Base-by-base conservation (phyloP, 2,888 invertebrate genomes). In the Cheiracanthium punctorium region DNA sequence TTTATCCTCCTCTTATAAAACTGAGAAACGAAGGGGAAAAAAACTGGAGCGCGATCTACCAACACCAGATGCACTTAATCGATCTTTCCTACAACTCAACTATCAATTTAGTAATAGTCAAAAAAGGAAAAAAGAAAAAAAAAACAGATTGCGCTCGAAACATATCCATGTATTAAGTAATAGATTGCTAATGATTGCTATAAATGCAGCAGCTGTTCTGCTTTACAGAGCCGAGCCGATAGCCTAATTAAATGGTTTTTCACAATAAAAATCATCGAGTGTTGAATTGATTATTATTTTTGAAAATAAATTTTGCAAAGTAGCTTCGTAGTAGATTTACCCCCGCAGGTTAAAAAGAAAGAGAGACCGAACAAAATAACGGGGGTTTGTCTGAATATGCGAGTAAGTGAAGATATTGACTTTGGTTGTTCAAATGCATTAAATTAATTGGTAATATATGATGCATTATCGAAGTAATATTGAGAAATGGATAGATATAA, bases 241-340 rank as follows among this genome's bases (percentile, higher is more conserved):
- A 41, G 58, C 67, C 71, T 82, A 76, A 82, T 76, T 71, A 75
- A 75, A 30, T 33, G 71, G 17, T 67, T 67, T n/a, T 65, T 82
- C 75, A 28, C 58, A 58, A 58, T 58, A 58, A 58, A 58, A 58
- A 58, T 58, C n/a, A n/a, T n/a, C 58, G 58, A 58, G 58, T 24
- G 76, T 76, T 76, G 71, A 80, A 76, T 76, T 75, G 75, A 76
- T 82, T 70, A 71, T 76, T 64, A 82, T 71, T 58, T 58, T 58
- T n/a, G 4, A 24, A 24, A 24, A 58, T 58, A 58, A 58, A 58
- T 58, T 58, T 58, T 24, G 24, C 24, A 24, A 20, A 58, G 58
- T 58, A 58, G 24, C 7, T 58, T 48, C n/a, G n/a, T n/a, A n/a
- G n/a, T n/a, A n/a, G n/a, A n/a, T n/a, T n/a, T n/a, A n/a, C n/a